Conservation (phyloP, 1,140 invertebrate species). For the Mycetomoellerius zeteki region DNA sequence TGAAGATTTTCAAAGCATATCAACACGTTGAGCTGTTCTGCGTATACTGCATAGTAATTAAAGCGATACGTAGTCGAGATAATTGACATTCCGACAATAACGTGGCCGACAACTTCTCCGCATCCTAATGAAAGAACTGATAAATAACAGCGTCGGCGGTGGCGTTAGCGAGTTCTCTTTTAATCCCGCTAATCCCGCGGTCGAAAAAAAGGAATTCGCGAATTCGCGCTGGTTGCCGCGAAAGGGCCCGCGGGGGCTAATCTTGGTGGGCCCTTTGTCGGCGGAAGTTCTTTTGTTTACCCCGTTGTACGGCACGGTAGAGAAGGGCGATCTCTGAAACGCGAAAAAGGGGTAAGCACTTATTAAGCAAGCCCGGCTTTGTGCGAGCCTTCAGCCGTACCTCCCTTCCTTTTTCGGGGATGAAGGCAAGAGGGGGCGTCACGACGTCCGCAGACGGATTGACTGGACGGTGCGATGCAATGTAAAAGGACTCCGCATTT, state of each 20-base stretch:
- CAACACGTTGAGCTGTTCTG: not conserved
- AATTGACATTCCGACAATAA: conserved; percentile 17
- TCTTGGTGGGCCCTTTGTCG: conserved; percentile 61
- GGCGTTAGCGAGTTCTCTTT: conserved; percentile 30
- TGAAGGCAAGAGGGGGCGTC: not conserved
- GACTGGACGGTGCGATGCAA: conserved; percentile 60
- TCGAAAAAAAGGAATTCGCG: conserved; percentile 51
- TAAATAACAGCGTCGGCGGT: conserved; percentile 30
- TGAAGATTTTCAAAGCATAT: not conserved
- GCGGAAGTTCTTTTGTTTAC: conserved; percentile 56
- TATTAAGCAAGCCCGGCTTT: conserved; percentile 64
- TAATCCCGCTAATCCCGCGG: conserved; percentile 57
- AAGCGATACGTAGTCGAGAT: not conserved
- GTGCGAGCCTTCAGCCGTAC: conserved; percentile 57
- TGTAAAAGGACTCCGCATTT: conserved; percentile 56
- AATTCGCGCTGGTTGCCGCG: conserved; percentile 50
- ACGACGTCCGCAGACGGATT: conserved; percentile 61
- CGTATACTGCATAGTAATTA: conserved; percentile 7
- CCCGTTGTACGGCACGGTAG: not conserved
- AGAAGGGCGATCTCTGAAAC: conserved; percentile 31
- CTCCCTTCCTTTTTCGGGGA: conserved; percentile 23
- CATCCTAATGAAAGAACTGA: conserved; percentile 37
- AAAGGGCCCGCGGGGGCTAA: conserved; percentile 64
- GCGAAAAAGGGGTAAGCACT: conserved; percentile 59
- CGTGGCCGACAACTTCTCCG: not conserved